A percentile compares a stretch with the other conserved stretches of the same genome.
phyloP scores from a whole-genome alignment of 1,140 invertebrate species.

The Heliconius eleuchia region DNA sequence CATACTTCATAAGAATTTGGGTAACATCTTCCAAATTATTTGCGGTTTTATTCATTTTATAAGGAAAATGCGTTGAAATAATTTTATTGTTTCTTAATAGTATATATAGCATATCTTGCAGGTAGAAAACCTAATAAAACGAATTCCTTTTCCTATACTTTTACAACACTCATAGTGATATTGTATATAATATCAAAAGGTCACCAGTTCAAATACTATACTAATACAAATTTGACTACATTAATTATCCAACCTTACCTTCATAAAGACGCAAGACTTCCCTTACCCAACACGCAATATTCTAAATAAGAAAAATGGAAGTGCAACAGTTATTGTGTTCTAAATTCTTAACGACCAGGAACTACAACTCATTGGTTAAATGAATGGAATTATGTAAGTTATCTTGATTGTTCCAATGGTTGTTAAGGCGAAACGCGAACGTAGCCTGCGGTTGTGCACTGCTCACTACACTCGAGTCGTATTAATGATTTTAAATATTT shows the following conservation, averaged over 20 bases:
- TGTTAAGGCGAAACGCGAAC: slow-evolving; percentile 43
- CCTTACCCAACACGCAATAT: background rate
- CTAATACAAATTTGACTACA: too few relatives aligned
- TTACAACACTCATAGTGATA: too few relatives aligned
- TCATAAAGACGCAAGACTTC: background rate
- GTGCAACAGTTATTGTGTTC: background rate
- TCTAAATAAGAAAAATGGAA: background rate
- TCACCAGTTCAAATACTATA: too few relatives aligned
- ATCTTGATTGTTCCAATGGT: slow-evolving; percentile 49
- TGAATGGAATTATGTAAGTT: slow-evolving; percentile 39
- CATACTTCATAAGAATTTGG: background rate
- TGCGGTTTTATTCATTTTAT: background rate
- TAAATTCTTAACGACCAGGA: slow-evolving; percentile 4
- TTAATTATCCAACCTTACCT: background rate
- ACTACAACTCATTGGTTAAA: slow-evolving; percentile 24
- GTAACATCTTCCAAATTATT: background rate
- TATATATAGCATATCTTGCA: too few relatives aligned
- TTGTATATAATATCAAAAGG: too few relatives aligned
- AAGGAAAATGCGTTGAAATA: background rate
- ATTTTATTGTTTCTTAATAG: background rate
- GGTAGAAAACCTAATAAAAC: too few relatives aligned
- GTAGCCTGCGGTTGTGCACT: slow-evolving; percentile 4
- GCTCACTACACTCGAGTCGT: background rate
- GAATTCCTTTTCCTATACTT: too few relatives aligned
- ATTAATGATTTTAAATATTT: background rate